Evolutionary conservation across 2,888 invertebrate genomes (phyloP), one percentile per base, ranked within the genome.

Genomic region (Gymnosoma rotundatum): DNA sequence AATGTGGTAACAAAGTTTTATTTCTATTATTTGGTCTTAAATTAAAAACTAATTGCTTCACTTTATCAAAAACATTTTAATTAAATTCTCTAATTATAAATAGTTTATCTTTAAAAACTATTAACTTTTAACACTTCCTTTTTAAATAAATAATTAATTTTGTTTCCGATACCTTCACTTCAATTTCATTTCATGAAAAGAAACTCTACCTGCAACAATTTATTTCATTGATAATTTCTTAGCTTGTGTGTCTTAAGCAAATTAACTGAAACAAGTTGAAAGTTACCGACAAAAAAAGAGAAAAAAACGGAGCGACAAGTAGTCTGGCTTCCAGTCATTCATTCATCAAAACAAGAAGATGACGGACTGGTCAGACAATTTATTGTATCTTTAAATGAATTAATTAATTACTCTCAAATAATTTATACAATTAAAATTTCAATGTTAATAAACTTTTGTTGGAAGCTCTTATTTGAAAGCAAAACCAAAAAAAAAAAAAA

Each of bases 401-500:
- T 20, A 45, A 58, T 48, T 76, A 45, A 58, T 48, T 76, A 60
- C 25, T 50, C 14, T 8, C 56, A 63, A 69, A 54, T 38, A 74
- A 70, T 56, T 70, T 74, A 61, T 52, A 69, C 69, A 64, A 78
- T 56, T 48, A 72, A 38, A 70, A 8, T 76, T 81, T 76, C 63
- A 76, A 66, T 81, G 75, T 75, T 75, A 75, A 75, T 70, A 81
- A 75, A 81, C 75, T 76, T 58, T 82, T 72, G 76, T 82, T 75
- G 75, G 75, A 75, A 81, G 75, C 52, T 63, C 60, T 36, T 36
- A 63, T 80, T 74, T 60, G 25, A 74, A 63, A 64, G 48, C 36
- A 78, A 74, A 67, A 21, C n/a, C n/a, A n/a, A 54, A 54, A 74
- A 25, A 36, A 66, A 32, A 42, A 42, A 21, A 21, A 25, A 18